Evolutionary conservation across 2,113 vertebrate species (phyloP).

Genomic region (Otis tarda): DNA sequence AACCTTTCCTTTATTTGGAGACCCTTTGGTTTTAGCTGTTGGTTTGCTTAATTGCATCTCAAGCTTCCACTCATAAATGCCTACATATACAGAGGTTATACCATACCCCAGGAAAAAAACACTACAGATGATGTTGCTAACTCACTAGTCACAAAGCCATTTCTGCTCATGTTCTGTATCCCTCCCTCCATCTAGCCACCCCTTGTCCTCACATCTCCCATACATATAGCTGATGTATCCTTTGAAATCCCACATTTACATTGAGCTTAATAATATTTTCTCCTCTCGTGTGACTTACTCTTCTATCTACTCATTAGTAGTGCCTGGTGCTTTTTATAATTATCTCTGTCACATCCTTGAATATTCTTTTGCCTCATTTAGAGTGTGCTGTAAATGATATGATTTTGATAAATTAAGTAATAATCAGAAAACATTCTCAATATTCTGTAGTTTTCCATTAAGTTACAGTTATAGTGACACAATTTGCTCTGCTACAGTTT

Average conservation of each 20-base stretch:
- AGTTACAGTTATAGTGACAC: conserved; percentile 45
- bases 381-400: conserved; percentile 46
- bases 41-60: conserved; percentile 65
- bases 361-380: conserved; percentile 66
- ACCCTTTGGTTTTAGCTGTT: conserved; percentile 63
- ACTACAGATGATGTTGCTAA: conserved; percentile 1
- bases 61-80: conserved; percentile 54
- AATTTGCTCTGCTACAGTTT: conserved; percentile 68
- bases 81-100: conserved; percentile 23
- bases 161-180: background rate
- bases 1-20: conserved; percentile 29
- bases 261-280: background rate
- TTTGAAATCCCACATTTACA: background rate
- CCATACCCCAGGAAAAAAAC: conserved; percentile 2
- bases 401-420: conserved; percentile 75
- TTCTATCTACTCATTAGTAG: background rate
- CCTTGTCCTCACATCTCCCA: background rate
- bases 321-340: conserved; percentile 50
- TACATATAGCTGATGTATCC: background rate
- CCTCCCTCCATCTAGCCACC: background rate
- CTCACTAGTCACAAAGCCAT: background rate
- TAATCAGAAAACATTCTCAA: conserved; percentile 67
- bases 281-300: background rate
- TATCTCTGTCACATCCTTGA: conserved; percentile 55
- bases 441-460: conserved; percentile 73